Percentiles rank a stretch among this genome's conserved stretches.
Evolutionary conservation across 2,888 invertebrate genomes (phyloP).

Genomic region (Oxycera nigricornis): DNA sequence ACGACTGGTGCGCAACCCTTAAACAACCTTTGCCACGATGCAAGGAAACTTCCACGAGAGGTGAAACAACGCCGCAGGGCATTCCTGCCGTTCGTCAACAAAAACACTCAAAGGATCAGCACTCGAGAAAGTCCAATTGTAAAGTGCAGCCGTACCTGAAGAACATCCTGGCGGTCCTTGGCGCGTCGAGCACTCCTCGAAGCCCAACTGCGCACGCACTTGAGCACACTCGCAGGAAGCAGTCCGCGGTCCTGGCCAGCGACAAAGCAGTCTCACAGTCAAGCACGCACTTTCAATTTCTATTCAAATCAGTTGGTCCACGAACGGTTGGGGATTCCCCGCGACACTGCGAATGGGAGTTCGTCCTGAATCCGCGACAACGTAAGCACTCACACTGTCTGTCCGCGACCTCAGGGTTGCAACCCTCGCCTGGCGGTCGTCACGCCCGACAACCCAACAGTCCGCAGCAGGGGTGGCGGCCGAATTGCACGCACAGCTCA

Average conservation of each 20-base stretch:
- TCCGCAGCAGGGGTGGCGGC: background rate
- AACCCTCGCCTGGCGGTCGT: background rate
- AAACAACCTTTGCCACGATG: too few relatives aligned
- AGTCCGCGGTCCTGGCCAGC: conserved; percentile 9
- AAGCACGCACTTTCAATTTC: conserved; percentile 34
- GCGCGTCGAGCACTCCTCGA: background rate
- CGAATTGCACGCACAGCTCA: conserved; percentile 6
- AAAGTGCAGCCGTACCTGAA: conserved; percentile 26
- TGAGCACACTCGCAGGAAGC: conserved; percentile 12
- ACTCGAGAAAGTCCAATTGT: conserved; percentile 26
- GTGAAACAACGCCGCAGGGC: background rate
- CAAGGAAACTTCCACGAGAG: background rate
- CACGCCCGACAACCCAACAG: background rate
- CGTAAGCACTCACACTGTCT: conserved; percentile 12
- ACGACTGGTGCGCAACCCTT: background rate
- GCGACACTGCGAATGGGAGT: background rate
- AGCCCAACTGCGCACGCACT: conserved; percentile 34
- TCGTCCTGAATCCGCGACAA: background rate
- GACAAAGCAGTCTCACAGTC: background rate
- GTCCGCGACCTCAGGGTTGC: too few relatives aligned
- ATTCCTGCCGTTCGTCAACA: background rate
- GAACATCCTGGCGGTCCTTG: conserved; percentile 28
- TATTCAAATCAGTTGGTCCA: background rate
- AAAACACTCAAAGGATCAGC: background rate
- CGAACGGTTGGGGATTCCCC: too few relatives aligned